phyloP scores from a whole-genome alignment of 2,888 invertebrate genomes.

The Corbicula japonica region DNA sequence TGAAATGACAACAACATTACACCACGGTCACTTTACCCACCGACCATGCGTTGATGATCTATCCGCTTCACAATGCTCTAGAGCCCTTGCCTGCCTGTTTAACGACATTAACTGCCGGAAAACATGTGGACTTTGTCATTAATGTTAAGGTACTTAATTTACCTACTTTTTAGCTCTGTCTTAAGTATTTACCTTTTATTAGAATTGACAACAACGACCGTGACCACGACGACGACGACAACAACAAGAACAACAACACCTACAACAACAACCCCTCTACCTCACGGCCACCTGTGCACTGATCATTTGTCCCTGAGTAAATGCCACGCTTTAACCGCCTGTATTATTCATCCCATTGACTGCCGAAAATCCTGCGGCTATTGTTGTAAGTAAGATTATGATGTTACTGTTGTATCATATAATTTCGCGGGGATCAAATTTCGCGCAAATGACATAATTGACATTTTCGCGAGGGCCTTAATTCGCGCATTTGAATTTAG shows the following conservation, averaged over 20 bases:
- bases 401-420: too few relatives aligned
- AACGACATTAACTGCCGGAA: not conserved
- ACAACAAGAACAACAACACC: not conserved
- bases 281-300: not conserved
- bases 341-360: not conserved
- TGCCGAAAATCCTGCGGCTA: not conserved
- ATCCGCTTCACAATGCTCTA: not conserved
- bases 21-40: too few relatives aligned
- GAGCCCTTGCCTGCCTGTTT: not conserved
- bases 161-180: conserved; percentile 2
- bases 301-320: too few relatives aligned
- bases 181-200: too few relatives aligned
- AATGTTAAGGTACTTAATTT: too few relatives aligned
- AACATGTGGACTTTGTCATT: too few relatives aligned
- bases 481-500: too few relatives aligned
- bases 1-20: too few relatives aligned
- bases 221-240: not conserved
- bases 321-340: not conserved
- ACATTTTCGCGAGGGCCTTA: too few relatives aligned
- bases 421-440: too few relatives aligned
- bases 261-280: not conserved
- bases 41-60: not conserved
- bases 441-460: too few relatives aligned
- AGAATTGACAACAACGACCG: too few relatives aligned
- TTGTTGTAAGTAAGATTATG: conserved; percentile 2